Evolutionary conservation across 2,113 vertebrate species (phyloP).

Genomic region (Crotalus tigris): DNA sequence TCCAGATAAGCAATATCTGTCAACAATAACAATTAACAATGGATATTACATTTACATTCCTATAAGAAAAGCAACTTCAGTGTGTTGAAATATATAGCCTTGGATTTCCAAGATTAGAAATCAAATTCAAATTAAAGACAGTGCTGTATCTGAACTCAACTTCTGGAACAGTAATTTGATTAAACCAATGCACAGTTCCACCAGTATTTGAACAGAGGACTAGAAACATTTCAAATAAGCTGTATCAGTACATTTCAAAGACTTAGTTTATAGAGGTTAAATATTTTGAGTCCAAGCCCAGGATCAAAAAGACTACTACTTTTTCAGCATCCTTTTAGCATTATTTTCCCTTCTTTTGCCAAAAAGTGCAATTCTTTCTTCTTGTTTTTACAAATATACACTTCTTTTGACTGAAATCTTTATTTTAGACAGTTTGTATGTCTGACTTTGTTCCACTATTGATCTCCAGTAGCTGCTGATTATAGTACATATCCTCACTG

Average conservation of each 20-base stretch:
- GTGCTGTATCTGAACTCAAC: constrained; percentile 66
- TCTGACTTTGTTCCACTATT: constrained; percentile 60
- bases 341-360: constrained; percentile 42
- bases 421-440: constrained; percentile 55
- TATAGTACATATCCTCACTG: constrained; percentile 52
- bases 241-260: constrained; percentile 45
- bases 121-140: constrained; percentile 71
- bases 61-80: constrained; percentile 71
- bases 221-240: constrained; percentile 49
- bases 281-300: constrained; percentile 40
- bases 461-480: constrained; percentile 55
- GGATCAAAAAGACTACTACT: constrained; percentile 38
- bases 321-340: constrained; percentile 52
- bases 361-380: constrained; percentile 49
- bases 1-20: constrained; percentile 72
- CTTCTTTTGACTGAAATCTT: constrained; percentile 61
- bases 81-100: constrained; percentile 70
- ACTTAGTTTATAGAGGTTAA: constrained; percentile 57
- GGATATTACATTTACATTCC: constrained; percentile 75
- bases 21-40: constrained; percentile 75
- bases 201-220: constrained; percentile 45
- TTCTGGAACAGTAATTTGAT: constrained; percentile 63
- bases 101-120: constrained; percentile 61
- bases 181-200: constrained; percentile 60
- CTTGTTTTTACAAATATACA: constrained; percentile 56